These are phyloP conservation scores for Pelmatolapia mariae DNA, from an alignment of 2,113 vertebrate genomes.

Conservation along the genomic window DNA sequence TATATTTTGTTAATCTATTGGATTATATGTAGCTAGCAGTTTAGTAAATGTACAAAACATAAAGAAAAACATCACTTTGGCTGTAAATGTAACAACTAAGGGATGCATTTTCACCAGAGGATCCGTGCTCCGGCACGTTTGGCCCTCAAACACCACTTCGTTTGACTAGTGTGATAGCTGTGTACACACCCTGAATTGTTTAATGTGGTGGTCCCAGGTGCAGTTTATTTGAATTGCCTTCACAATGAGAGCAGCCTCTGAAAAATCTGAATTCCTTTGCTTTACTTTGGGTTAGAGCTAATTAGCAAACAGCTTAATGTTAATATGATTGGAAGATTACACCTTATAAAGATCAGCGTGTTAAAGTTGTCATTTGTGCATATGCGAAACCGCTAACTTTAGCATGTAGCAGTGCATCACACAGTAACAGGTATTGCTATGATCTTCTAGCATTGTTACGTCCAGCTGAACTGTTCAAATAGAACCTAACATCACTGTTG, in stretches of 20 bases:
- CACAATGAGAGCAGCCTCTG: neutral
- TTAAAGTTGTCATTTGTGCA: neutral
- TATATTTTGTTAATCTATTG: neutral
- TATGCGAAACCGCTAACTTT: neutral
- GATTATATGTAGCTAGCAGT: neutral
- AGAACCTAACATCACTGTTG: neutral
- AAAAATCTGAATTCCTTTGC: neutral
- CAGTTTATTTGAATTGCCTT: neutral
- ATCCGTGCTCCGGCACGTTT: rapidly evolving
- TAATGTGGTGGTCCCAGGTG: neutral
- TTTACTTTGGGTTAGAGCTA: neutral
- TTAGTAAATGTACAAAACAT: neutral
- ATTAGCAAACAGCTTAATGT: neutral
- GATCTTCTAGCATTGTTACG: neutral
- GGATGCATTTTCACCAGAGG: neutral
- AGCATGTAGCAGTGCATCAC: neutral
- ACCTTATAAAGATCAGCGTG: neutral
- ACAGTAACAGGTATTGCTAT: neutral
- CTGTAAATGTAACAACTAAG: neutral
- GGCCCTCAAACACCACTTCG: neutral
- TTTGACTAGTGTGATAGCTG: neutral
- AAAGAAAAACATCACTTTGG: neutral
- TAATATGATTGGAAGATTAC: neutral
- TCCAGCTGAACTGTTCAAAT: neutral
- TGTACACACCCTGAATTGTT: neutral